Evolutionary conservation across 2,797 vertebrate species (phyloP).

Genomic region (Rhynchotus rufescens): DNA sequence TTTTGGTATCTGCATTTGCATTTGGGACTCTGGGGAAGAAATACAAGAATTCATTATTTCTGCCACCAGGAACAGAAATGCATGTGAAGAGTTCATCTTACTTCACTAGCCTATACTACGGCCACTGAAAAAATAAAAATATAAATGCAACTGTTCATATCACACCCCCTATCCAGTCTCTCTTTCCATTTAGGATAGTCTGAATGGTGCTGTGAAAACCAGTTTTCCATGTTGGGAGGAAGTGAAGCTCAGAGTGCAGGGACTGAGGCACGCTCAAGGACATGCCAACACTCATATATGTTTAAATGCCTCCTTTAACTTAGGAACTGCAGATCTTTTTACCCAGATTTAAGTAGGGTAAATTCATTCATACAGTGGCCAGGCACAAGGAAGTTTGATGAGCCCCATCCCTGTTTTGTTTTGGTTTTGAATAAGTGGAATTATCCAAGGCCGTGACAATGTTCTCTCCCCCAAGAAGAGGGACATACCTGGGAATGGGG

Average conservation of each 20-base stretch:
- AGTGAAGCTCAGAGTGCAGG: background rate
- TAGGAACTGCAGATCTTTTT: background rate
- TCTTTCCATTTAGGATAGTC: background rate
- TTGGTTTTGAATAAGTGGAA: slow-evolving; percentile 12
- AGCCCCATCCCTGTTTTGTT: background rate
- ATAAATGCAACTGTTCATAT: background rate
- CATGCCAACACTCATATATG: background rate
- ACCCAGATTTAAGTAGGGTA: background rate
- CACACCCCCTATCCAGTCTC: background rate
- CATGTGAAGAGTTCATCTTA: background rate
- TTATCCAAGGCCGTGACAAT: background rate
- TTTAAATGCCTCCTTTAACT: slow-evolving; percentile 2
- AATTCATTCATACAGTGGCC: background rate
- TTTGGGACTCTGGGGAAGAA: slow-evolving; percentile 20
- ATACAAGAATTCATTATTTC: slow-evolving; percentile 29
- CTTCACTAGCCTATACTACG: background rate
- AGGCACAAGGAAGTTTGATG: background rate
- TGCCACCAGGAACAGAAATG: background rate
- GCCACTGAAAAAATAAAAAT: background rate
- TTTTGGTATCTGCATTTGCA: slow-evolving; percentile 51
- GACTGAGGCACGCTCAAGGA: background rate
- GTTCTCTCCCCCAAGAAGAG: background rate
- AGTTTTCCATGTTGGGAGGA: background rate
- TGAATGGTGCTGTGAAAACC: background rate
- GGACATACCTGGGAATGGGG: background rate